Base-by-base conservation (phyloP, 2,113 vertebrate genomes). In the Numida meleagris region DNA sequence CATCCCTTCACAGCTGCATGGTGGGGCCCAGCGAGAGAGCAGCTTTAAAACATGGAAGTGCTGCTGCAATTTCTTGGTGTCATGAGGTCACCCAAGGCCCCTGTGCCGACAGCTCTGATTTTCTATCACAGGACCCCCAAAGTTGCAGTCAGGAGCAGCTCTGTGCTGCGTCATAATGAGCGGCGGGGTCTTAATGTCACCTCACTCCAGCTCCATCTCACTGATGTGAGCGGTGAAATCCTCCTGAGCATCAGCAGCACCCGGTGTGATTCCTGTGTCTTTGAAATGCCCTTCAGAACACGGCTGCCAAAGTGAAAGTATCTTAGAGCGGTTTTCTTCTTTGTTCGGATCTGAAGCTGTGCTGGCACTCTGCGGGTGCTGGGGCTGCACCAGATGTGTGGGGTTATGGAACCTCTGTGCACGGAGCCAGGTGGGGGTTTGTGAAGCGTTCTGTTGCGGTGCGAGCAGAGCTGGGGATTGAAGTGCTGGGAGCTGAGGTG, bases 271-370 rank as follows among this genome's bases (percentile, higher is more conserved):
- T 58, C 70, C 68, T 50, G 25, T 5, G 33, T 9, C 92, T 93
- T 88, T 77, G 46, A 93, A 93, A 81, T 8, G 92, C 27, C 94
- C 92, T 94, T 92, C 90, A 86, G 4, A 75, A 33, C 29, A 4
- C 1, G 14, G 89, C 62, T 0, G 6, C 45, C 55, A 2, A 7
- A 74, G 3, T 46, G 63, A 42, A 74, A 91, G 45, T 0, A 1
- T 48, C 72, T 38, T 24, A 1, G 11, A 51, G 24, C 33, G 15
- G 46, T 93, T 92, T 90, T 33, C 65, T 90, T 92, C 79, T 63
- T 53, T 18, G 53, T 90, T 95, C 59, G 4, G 70, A 75, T 81
- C n/a, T 38, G 88, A 51, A 24, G 86, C 65, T 16, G 84, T 9
- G 9, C 59, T 62, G 55, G 89, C 61, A 84, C 34, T 2, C 81